Conservation (phyloP, 2,797 vertebrate genomes). For the Pantherophis vulpinus region DNA sequence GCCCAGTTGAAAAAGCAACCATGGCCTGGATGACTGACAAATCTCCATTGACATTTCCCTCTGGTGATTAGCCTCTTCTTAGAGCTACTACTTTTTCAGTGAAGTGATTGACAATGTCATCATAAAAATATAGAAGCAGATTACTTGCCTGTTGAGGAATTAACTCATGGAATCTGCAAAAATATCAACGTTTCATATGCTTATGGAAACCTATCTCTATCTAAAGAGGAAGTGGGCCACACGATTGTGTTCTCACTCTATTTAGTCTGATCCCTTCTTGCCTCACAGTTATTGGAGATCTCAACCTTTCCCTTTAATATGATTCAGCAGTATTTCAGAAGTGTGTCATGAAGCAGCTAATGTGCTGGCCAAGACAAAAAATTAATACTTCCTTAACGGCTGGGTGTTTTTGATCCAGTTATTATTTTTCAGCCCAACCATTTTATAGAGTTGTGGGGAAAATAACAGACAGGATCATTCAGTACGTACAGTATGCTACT, state of each 20-base stretch:
- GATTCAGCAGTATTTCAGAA: neutral
- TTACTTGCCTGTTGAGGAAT: neutral
- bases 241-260: neutral
- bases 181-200: neutral
- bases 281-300: neutral
- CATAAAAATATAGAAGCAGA: neutral
- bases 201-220: neutral
- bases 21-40: too few species aligned
- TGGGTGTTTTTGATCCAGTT: neutral
- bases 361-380: neutral
- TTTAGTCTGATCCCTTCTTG: neutral
- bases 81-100: neutral
- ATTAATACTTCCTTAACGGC: neutral
- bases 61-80: neutral
- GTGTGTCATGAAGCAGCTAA: neutral
- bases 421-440: neutral
- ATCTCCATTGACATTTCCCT: too few species aligned
- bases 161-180: neutral
- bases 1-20: too few species aligned
- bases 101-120: neutral
- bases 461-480: neutral
- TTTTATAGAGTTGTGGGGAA: neutral
- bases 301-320: neutral
- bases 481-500: neutral
- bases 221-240: neutral